Conservation (phyloP, 2,797 vertebrate species). For the Lates japonicus region DNA sequence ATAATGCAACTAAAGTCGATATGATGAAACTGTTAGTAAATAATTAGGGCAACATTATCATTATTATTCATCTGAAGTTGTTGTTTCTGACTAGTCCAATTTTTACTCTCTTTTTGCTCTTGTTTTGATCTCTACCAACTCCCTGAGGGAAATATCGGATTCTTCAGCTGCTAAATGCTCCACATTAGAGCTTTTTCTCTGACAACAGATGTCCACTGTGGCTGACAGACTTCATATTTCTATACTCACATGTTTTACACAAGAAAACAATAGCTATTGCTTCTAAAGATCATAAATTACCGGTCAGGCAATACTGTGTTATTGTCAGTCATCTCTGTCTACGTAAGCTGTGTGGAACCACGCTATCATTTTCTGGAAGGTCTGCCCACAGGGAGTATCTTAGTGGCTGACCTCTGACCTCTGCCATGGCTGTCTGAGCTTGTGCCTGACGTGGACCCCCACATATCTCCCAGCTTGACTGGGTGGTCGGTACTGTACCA, state of each 20-base stretch:
- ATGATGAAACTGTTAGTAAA: too few relatives aligned
- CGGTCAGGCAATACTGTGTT: background rate
- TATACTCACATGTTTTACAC: background rate
- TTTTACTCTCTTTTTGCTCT: too few relatives aligned
- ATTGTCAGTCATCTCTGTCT: background rate
- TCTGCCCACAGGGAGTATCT: slow-evolving; percentile 56
- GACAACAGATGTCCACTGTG: too few relatives aligned
- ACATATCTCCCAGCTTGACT: slow-evolving; percentile 53
- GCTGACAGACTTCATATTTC: background rate
- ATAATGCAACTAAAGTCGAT: background rate
- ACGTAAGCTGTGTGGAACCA: slow-evolving; percentile 8
- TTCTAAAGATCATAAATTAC: background rate
- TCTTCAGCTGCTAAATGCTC: too few relatives aligned
- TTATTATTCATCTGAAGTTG: too few relatives aligned
- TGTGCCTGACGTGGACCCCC: slow-evolving; percentile 38
- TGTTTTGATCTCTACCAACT: too few relatives aligned
- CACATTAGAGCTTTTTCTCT: too few relatives aligned
- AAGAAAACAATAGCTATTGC: background rate
- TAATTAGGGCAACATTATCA: background rate
- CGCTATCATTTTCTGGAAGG: slow-evolving; percentile 45
- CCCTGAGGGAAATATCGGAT: too few relatives aligned
- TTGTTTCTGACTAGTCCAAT: too few relatives aligned
- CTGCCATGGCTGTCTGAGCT: slow-evolving; percentile 31
- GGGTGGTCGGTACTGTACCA: slow-evolving; percentile 64
- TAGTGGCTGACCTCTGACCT: slow-evolving; percentile 56